Evolutionary conservation across 2,888 invertebrate species (phyloP), one percentile per base, ranked within the genome.

Genomic region (Schizotus pectinicornis): DNA sequence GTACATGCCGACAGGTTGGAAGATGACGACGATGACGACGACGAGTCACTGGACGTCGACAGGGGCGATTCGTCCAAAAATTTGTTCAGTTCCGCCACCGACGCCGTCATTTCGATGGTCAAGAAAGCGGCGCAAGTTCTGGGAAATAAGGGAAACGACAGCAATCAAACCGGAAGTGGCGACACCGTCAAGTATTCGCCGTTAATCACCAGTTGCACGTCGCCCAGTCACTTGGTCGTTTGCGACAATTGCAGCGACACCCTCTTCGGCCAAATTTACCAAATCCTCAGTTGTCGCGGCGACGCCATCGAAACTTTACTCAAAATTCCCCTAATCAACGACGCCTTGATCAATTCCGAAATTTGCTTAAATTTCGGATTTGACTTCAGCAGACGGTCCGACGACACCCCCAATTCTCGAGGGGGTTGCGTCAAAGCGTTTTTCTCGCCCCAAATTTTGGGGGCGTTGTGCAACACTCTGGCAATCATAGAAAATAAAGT

Each of bases 101-200:
- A 95, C 76, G 95, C 93, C 0, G 95, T 96, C 38, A 87, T 95
- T 75, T 92, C 91, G 42, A 92, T 97, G 65, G 92, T 96, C 52
- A 94, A 94, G 76, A 94, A 94, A 79, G 96, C 94, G 0, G 93
- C 94, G 6, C 89, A 91, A 80, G 93, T 89, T 34, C 82, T 95
- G 67, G 91, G 88, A 1, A 92, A 92, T 59, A 82, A 82, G 74
- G 85, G 87, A 7, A 84, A 86, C 76, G 84, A 86, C 71, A 84
- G 85, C 56, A 82, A 83, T 57, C 81, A 80, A 65, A 79, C 80
- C 74, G 81, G 82, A 70, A 81, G 39, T 64, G 80, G 68, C 71
- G 78, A 74, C 74, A 46, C 47, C 36, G 50, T 35, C 34, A 50
- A 49, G 34, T 64, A 64, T 39, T 61, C 67, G 6, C 70, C 71